Conservation (phyloP, 2,113 vertebrate genomes). For the Pelecanus crispus region DNA sequence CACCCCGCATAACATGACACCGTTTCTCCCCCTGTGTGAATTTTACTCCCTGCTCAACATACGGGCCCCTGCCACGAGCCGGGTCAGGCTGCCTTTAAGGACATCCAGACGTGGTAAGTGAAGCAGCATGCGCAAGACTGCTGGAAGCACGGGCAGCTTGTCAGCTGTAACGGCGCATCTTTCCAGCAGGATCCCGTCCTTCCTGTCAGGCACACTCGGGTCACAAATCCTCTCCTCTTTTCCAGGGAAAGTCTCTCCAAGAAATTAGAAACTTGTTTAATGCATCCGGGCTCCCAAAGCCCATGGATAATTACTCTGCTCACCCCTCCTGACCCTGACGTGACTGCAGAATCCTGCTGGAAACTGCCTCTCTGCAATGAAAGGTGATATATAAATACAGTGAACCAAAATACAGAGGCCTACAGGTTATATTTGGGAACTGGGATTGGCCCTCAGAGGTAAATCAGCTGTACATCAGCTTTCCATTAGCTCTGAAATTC, state of each 20-base stretch:
- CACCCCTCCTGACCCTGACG: neutral
- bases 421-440: neutral
- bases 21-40: neutral
- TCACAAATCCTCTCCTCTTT: neutral
- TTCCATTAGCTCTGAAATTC: neutral
- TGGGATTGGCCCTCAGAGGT: neutral
- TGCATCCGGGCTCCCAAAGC: neutral
- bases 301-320: neutral
- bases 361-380: neutral
- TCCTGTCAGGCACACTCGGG: neutral
- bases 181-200: slow-evolving; percentile 16
- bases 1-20: neutral
- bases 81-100: neutral
- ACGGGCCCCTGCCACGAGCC: neutral
- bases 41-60: neutral
- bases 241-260: slow-evolving; percentile 4
- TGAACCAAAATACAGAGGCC: neutral
- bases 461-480: neutral
- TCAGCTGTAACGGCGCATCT: neutral
- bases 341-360: neutral
- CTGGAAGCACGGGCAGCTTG: neutral
- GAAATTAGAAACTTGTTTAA: slow-evolving; percentile 28
- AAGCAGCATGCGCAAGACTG: neutral
- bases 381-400: neutral
- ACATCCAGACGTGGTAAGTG: neutral